These are phyloP conservation scores for Ctenomys sociabilis DNA, from an alignment of 2,113 vertebrate genomes.

Conservation along the genomic window DNA sequence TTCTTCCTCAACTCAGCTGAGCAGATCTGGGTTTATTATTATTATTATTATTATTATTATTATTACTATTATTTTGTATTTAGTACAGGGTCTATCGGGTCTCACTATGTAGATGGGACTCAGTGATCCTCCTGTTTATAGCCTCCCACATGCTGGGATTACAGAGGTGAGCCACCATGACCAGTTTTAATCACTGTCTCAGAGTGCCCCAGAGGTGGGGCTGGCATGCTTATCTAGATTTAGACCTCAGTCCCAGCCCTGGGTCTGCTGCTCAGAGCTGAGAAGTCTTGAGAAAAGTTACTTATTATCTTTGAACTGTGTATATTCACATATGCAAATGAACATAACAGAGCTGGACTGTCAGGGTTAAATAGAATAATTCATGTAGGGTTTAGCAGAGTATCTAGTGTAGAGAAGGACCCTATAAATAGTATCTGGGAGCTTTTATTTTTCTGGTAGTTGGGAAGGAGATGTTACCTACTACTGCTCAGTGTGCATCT, in stretches of 20 bases:
- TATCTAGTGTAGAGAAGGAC: background rate
- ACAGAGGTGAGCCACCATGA: too few relatives aligned
- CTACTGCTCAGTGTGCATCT: background rate
- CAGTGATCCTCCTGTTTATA: too few relatives aligned
- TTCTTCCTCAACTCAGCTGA: background rate
- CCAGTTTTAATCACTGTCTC: too few relatives aligned
- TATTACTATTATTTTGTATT: too few relatives aligned
- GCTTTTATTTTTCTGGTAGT: background rate
- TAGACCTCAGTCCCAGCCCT: background rate
- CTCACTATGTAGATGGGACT: too few relatives aligned
- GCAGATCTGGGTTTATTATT: background rate
- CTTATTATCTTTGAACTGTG: background rate
- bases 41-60: too few relatives aligned
- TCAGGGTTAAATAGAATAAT: conserved; percentile 44
- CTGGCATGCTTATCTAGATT: background rate
- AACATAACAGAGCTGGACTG: background rate
- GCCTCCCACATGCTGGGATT: too few relatives aligned
- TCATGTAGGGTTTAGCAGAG: background rate
- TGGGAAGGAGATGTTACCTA: background rate
- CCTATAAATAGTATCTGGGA: conserved; percentile 1
- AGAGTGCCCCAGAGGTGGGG: too few relatives aligned
- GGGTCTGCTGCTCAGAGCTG: background rate
- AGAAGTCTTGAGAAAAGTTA: background rate
- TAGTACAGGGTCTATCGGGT: too few relatives aligned
- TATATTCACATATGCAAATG: background rate